Conservation (phyloP, 1,140 invertebrate genomes). For the Capitella teleta region DNA sequence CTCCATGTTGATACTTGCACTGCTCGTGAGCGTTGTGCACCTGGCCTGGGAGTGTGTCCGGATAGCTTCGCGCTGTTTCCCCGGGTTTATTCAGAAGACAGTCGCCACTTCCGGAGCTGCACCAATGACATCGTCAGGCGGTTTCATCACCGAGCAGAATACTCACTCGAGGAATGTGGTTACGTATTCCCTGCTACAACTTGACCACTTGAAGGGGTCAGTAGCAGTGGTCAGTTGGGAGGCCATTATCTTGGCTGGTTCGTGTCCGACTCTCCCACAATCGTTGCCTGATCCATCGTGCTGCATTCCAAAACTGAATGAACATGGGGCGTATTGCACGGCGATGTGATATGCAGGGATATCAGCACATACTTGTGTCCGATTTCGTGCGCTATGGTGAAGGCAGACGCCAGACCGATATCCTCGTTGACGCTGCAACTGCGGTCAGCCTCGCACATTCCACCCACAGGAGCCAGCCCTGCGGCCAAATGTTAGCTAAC, state of each 20-base stretch:
- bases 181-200: constrained; percentile 65
- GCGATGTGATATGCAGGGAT: not conserved
- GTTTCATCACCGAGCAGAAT: not conserved
- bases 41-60: constrained; percentile 59
- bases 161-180: constrained; percentile 38
- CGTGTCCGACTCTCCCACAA: constrained; percentile 45
- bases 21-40: constrained; percentile 72
- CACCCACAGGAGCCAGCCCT: constrained; percentile 76
- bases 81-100: constrained; percentile 30
- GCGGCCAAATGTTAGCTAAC: not conserved
- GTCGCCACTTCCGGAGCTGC: constrained; percentile 25
- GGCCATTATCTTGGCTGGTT: constrained; percentile 51
- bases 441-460: constrained; percentile 74
- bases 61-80: constrained; percentile 16
- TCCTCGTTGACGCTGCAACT: constrained; percentile 85
- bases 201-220: constrained; percentile 81
- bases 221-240: constrained; percentile 64
- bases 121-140: not conserved
- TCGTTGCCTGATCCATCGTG: constrained; percentile 79
- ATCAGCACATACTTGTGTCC: constrained; percentile 72
- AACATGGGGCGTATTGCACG: not conserved
- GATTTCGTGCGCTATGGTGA: constrained; percentile 82
- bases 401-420: constrained; percentile 76
- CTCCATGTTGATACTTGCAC: constrained; percentile 71
- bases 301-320: constrained; percentile 70